Evolutionary conservation across 1,140 invertebrate genomes (phyloP).

Genomic region (Chymomyza costata): DNA sequence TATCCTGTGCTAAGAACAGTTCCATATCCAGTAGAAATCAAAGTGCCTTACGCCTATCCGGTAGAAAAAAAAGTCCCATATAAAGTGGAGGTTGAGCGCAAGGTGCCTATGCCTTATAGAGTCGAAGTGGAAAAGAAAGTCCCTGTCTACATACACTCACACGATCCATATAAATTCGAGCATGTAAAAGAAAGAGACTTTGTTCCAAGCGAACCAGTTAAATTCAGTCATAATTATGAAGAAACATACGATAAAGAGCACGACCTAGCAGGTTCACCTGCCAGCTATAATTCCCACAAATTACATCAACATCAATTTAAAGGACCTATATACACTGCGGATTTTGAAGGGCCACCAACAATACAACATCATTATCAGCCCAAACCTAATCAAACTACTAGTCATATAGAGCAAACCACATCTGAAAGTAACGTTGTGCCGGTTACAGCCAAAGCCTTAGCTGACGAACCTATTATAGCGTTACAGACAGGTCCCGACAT

Average conservation of each 20-base stretch:
- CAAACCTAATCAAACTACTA: not conserved
- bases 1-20: slow-evolving; percentile 77
- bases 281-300: slow-evolving; percentile 18
- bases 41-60: slow-evolving; percentile 76
- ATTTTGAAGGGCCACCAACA: too few species aligned
- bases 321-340: not conserved
- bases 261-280: not conserved
- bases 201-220: slow-evolving; percentile 14
- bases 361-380: slow-evolving; percentile 9
- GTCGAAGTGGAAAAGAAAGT: slow-evolving; percentile 78
- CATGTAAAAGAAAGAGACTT: slow-evolving; percentile 19
- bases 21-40: slow-evolving; percentile 76
- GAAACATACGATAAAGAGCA: slow-evolving; percentile 20
- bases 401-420: slow-evolving; percentile 26
- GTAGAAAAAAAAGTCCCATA: slow-evolving; percentile 77
- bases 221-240: slow-evolving; percentile 18
- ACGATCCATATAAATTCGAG: slow-evolving; percentile 51
- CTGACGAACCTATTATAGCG: too few species aligned
- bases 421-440: slow-evolving; percentile 31
- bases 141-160: slow-evolving; percentile 60
- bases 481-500: too few species aligned
- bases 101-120: slow-evolving; percentile 76
- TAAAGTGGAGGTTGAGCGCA: slow-evolving; percentile 77
- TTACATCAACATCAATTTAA: too few species aligned
- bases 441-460: slow-evolving; percentile 15